A percentile compares a stretch with the other conserved stretches of the same genome.
These are phyloP conservation scores for Temnopleurus reevesii DNA, from an alignment of 53 echinoderm and acorn worm genomes.

Conservation along the genomic window DNA sequence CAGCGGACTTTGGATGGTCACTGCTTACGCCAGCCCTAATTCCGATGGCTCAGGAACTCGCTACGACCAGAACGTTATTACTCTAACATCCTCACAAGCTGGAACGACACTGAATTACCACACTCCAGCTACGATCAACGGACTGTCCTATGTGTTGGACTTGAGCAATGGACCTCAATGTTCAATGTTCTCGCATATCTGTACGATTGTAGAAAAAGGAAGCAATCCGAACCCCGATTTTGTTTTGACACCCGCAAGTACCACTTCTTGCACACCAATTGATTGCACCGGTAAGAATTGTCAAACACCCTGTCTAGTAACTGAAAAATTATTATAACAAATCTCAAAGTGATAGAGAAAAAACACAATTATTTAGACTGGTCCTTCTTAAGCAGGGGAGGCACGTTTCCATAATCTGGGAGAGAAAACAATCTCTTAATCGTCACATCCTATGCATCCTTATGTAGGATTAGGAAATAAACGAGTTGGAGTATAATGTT, in stretches of 20 bases:
- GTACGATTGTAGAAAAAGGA: conserved; percentile 58
- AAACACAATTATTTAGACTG: no score
- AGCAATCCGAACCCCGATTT: conserved; percentile 53
- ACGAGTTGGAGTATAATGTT: no score
- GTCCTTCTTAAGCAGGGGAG: no score
- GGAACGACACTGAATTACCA: conserved; percentile 33
- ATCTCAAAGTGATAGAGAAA: no score
- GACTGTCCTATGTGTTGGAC: conserved; percentile 5
- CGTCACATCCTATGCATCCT: no score
- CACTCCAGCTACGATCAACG: conserved; percentile 33
- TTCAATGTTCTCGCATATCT: conserved; percentile 58
- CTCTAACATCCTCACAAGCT: background rate
- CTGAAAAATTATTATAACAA: no score
- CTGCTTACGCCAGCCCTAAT: conserved; percentile 55
- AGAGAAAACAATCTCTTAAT: no score
- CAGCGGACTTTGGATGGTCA: conserved; percentile 63
- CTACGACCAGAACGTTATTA: background rate
- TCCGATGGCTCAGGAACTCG: conserved; percentile 53
- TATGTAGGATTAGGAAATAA: no score
- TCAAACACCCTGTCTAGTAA: no score
- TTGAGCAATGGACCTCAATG: conserved; percentile 52
- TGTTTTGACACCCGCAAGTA: conserved; percentile 41
- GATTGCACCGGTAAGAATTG: conserved; percentile 77
- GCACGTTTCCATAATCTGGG: no score
- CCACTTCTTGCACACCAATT: conserved; percentile 54